These are phyloP conservation scores for Achroia grisella DNA, from an alignment of 1,140 invertebrate genomes.

Conservation along the genomic window DNA sequence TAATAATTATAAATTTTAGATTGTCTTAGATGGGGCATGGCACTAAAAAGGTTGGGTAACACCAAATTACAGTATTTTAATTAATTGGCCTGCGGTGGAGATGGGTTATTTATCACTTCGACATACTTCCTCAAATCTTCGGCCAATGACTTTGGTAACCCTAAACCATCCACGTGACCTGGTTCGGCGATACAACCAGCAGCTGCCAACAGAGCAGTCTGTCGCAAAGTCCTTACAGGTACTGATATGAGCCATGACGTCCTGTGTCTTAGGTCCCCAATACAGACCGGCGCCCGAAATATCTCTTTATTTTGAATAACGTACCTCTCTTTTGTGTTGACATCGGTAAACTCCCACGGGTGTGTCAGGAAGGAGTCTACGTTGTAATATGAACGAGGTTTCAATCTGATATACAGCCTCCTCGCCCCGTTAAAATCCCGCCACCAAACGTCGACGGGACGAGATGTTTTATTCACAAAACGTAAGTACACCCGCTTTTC, in stretches of 20 bases:
- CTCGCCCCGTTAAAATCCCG: conserved; percentile 78
- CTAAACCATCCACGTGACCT: conserved; percentile 20
- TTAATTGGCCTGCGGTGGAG: neutral
- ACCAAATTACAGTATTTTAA: too few relatives aligned
- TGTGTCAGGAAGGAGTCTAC: conserved; percentile 82
- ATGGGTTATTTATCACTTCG: conserved; percentile 6
- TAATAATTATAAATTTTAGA: too few relatives aligned
- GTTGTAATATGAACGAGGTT: conserved; percentile 72
- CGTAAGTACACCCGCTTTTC: conserved; percentile 75
- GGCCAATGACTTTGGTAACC: conserved; percentile 29
- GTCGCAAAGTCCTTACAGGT: conserved; percentile 31
- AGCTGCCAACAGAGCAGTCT: conserved; percentile 29
- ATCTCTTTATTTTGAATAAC: conserved; percentile 59
- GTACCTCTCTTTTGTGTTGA: conserved; percentile 75
- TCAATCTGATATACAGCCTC: conserved; percentile 34
- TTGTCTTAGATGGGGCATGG: too few relatives aligned
- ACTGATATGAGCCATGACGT: conserved; percentile 60
- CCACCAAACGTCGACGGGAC: conserved; percentile 82
- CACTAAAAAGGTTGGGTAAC: too few relatives aligned
- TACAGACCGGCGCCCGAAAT: conserved; percentile 32
- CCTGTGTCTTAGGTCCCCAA: conserved; percentile 37
- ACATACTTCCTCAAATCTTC: conserved; percentile 31
- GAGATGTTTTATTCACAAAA: conserved; percentile 80
- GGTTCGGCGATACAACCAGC: conserved; percentile 22
- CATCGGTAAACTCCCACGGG: conserved; percentile 83